Evolutionary conservation across 2,797 vertebrate genomes (phyloP), one percentile per base, ranked within the genome.

Genomic region (Brachyalestes nurse): DNA sequence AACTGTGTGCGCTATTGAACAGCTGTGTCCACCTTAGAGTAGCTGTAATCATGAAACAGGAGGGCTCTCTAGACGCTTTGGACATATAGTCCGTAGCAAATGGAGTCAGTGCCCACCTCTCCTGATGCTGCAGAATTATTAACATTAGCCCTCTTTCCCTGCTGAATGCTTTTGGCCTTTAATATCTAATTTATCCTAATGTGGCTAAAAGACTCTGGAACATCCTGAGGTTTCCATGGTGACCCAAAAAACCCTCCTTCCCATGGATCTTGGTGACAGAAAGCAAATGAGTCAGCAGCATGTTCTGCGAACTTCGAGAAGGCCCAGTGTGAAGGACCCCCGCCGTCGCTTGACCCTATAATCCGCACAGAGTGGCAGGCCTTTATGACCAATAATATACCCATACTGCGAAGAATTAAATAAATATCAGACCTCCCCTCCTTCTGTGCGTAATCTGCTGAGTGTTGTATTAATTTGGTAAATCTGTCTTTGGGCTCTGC

Each of bases 391-490:
- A 84, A 79, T 25, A 83, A 81, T 81, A 80, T 81, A 57, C 57
- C 69, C 55, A n/a, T 19, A 40, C 16, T 17, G 25, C 34, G 4
- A 73, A 7, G 34, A 78, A 80, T 67, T 10, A 57, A 78, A 82
- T 87, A 83, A 78, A 76, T 81, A 82, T 77, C 75, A 77, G 16
- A 62, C n/a, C 47, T 79, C 62, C 53, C 57, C 21, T 72, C 17
- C 66, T 61, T 17, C 23, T 28, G 61, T 42, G 57, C 67, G 14
- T 76, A 80, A 82, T 79, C 77, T 73, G 77, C 85, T 79, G 75
- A 84, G 79, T 83, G 71, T 80, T 72, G 79, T 79, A 83, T 87
- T 86, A 83, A 87, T 86, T 82, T 77, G 77, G 84, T 80, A 78
- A 73, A 83, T 83, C 81, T 80, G 49, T 49, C 71, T 57, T 53